Evolutionary conservation across 2,113 vertebrate genomes (phyloP).

Genomic region (Archilochus colubris): DNA sequence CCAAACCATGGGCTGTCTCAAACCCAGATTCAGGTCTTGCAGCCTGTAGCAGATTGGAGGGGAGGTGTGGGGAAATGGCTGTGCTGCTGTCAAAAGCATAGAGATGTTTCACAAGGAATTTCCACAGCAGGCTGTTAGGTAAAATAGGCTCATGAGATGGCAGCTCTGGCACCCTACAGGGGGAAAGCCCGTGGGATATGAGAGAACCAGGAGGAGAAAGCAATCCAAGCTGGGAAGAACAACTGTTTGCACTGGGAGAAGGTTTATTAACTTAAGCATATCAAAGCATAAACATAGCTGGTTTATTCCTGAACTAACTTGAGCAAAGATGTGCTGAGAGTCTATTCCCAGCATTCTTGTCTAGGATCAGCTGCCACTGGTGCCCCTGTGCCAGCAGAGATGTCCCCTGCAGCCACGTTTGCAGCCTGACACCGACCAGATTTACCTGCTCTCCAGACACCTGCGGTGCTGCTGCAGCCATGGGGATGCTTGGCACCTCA

Average conservation of each 20-base stretch:
- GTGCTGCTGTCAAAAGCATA: neutral
- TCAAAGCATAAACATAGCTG: neutral
- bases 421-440: neutral
- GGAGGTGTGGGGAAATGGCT: no score
- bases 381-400: neutral
- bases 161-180: rapidly evolving
- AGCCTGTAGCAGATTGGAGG: neutral
- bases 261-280: neutral
- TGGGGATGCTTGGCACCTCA: neutral
- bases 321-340: neutral
- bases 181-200: neutral
- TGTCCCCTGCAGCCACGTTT: neutral
- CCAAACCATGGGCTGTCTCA: neutral
- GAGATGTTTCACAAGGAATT: neutral
- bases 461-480: neutral
- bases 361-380: neutral
- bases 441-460: conserved; percentile 3
- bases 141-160: neutral
- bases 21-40: neutral
- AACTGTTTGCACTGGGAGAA: neutral
- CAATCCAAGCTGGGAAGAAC: neutral
- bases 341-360: neutral
- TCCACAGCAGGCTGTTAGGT: neutral
- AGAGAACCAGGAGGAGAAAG: neutral
- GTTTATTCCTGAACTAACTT: neutral